A percentile compares a stretch with the other conserved stretches of the same genome.
phyloP scores from a whole-genome alignment of 2,888 invertebrate species.

The Hyles lineata region DNA sequence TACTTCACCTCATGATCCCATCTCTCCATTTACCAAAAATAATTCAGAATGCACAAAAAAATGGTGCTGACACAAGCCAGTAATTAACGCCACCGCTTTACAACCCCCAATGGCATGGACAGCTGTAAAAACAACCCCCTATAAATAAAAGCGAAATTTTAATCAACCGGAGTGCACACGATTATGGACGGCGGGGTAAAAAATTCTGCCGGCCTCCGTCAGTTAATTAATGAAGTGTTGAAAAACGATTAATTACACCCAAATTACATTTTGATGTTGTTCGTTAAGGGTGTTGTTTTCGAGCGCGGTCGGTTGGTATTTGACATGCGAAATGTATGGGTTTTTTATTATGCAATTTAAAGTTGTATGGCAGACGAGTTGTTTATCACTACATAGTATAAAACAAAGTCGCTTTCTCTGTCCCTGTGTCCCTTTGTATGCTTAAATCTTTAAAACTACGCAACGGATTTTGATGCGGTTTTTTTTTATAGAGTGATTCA shows the following conservation, averaged over 20 bases:
- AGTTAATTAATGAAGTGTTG: slow-evolving; percentile 7
- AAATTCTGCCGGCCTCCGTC: not conserved
- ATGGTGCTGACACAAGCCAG: not conserved
- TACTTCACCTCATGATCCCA: no score
- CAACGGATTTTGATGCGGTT: no score
- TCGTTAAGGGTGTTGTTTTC: not conserved
- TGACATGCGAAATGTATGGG: not conserved
- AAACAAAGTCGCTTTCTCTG: no score
- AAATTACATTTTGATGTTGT: slow-evolving; percentile 2
- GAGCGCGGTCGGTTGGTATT: not conserved
- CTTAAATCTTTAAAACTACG: no score
- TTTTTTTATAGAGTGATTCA: no score
- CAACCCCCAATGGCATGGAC: not conserved
- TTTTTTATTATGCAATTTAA: not conserved
- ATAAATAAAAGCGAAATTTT: slow-evolving; percentile 2
- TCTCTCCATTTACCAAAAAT: no score
- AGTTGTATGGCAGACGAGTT: no score
- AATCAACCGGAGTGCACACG: slow-evolving; percentile 6
- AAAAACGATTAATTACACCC: slow-evolving; percentile 10
- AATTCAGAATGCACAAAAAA: no score
- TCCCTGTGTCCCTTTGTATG: no score
- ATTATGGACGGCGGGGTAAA: not conserved
- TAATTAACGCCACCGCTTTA: not conserved
- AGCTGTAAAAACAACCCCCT: not conserved
- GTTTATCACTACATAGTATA: no score